Evolutionary conservation across 2,113 vertebrate genomes (phyloP), one percentile per base, ranked within the genome.

Genomic region (Athene cunicularia): DNA sequence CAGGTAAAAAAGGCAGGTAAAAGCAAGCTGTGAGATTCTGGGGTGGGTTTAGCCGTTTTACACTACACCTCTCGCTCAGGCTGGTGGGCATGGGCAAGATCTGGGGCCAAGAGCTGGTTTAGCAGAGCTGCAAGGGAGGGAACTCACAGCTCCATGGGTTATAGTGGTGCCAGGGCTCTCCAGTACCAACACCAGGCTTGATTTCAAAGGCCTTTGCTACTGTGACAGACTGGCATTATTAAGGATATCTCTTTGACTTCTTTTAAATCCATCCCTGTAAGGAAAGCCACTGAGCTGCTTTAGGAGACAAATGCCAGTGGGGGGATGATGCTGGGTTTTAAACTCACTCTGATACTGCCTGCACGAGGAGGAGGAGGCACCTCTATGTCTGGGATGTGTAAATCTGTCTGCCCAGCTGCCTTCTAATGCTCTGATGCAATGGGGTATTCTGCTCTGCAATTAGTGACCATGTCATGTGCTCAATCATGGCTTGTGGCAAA

Each of bases 371-470:
- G n/a, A 67, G 62, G 79, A 19, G 86, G 80, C 63, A 68, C 50
- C 56, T 60, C 56, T 56, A 50, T 35, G 33, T 66, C 79, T 93
- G 91, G 77, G 90, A 53, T 62, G 49, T 74, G 58, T 92, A 80
- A 91, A 67, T 77, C 92, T 71, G 86, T 55, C 85, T 91, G 93
- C 28, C 88, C 73, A 53, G 58, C 85, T 83, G 76, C 64, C 81
- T 66, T n/a, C 76, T 87, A 60, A 70, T 5, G 24, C 58, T 87
- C 47, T 62, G 45, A 20, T 50, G 49, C 62, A 73, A 45, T 15
- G 33, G 11, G 28, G 47, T 18, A 3, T 72, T 59, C 89, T 41
- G 72, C 47, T 80, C 52, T 92, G 80, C 90, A 75, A 33, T 81
- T 81, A 88, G 63, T 47, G 81, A 88, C 83, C 79, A 50, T 83